These are phyloP conservation scores for mouse (Mus musculus) DNA, from an alignment of 2,113 vertebrate genomes.

Conservation along the genomic window GRCm39 chr17:17067501-17068000, in stretches of 20 bases:
- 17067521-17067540: background rate
- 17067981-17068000: too few relatives aligned
- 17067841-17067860: constrained; percentile 97
- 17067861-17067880: constrained; percentile 88
- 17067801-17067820: constrained; percentile 95
- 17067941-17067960: too few relatives aligned
- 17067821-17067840: constrained; percentile 92
- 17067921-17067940: too few relatives aligned
- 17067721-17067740: constrained; percentile 97
- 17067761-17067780: constrained; percentile 95
- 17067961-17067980: too few relatives aligned
- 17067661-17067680: constrained; percentile 94
- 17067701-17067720: constrained; percentile 98
- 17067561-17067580: background rate
- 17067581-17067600: background rate
- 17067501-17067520: background rate
- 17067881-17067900: too few relatives aligned
- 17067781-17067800: constrained; percentile 94
- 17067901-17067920: too few relatives aligned
- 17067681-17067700: constrained; percentile 98
- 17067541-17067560: background rate
- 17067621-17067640: constrained; percentile 52
- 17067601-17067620: background rate
- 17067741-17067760: constrained; percentile 98
- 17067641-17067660: constrained; percentile 67